Evolutionary conservation across 2,888 invertebrate genomes (phyloP), one percentile per base, ranked within the genome.

Genomic region (Noctua janthe): DNA sequence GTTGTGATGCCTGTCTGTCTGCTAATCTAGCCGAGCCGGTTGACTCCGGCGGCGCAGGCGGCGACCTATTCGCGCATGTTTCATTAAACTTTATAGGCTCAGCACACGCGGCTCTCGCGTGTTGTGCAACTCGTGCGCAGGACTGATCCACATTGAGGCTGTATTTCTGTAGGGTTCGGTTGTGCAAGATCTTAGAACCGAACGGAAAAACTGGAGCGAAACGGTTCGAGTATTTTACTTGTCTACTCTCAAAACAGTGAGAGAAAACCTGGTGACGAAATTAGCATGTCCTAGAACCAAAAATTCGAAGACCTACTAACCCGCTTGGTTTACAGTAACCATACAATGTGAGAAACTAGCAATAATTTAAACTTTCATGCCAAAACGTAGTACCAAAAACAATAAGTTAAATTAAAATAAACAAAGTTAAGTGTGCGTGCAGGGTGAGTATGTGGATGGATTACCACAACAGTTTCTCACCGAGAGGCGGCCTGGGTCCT

Each of bases 1-100:
- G 71, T 69, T 54, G 74, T 17, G 84, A 72, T 77, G 80, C 84
- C 84, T 51, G 80, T 7, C 47, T 73, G 85, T 84, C 87, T 87
- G 74, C 47, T 77, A 77, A 86, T 72, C 84, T 59, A 78, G 74
- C 43, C 70, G 66, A n/a, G 59, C 62, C 49, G 54, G 49, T 13
- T 29, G 29, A n/a, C 15, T 15, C 29, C 71, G 71, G 4, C 17
- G 29, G 70, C 49, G 62, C 71, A 62, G 11, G 29, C 29, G 71
- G 62, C 56, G 51, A 66, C 23, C 47, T n/a, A 29, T 54, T 62
- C 20, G 59, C 84, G 71, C 74, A 62, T 77, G 80, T 83, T 80
- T 56, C 76, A 71, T 74, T 85, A 83, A 74, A 87, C 67, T 74
- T 72, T 71, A 83, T 83, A 85, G 76, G n/a, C 56, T 76, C 35